A percentile compares a stretch with the other conserved stretches of the same genome.
Evolutionary conservation across 92 coral and sea anemone species (phyloP).

Genomic region (Phenganax stokvisi): DNA sequence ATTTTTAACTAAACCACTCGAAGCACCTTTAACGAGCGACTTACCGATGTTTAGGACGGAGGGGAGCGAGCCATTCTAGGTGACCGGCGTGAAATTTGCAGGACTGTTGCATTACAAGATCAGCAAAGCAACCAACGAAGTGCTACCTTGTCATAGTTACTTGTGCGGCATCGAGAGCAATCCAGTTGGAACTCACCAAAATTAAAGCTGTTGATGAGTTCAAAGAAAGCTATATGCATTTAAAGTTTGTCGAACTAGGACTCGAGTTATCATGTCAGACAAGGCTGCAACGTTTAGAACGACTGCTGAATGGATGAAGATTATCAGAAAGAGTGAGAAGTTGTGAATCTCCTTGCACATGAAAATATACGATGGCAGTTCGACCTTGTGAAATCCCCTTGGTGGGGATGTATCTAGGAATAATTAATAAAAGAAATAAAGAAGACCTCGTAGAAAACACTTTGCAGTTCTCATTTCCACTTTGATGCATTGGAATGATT

Average conservation of each 20-base stretch:
- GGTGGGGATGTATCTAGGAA: constrained; percentile 56
- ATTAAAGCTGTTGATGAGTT: constrained; percentile 47
- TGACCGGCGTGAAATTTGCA: too few species aligned
- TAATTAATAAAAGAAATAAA: constrained; percentile 47
- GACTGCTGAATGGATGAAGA: background rate
- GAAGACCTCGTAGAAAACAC: constrained; percentile 44
- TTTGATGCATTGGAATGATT: constrained; percentile 44
- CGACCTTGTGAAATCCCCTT: constrained; percentile 42
- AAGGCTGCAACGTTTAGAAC: constrained; percentile 1
- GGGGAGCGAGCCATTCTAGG: constrained; percentile 17
- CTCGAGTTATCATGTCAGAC: constrained; percentile 43
- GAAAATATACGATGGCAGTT: constrained; percentile 35
- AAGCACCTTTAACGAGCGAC: constrained; percentile 29
- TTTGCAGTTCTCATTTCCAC: constrained; percentile 39
- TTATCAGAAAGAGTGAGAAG: constrained; percentile 41
- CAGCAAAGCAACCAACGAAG: constrained; percentile 46
- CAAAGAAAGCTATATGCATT: constrained; percentile 37
- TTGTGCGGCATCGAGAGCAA: constrained; percentile 44
- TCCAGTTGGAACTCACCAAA: constrained; percentile 49
- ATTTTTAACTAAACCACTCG: constrained; percentile 33
- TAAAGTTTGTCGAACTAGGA: constrained; percentile 44
- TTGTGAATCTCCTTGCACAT: constrained; percentile 26
- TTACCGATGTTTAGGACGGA: constrained; percentile 31
- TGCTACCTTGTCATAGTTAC: constrained; percentile 51
- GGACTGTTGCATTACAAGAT: constrained; percentile 41